Evolutionary conservation across 2,797 vertebrate species (phyloP).

Genomic region (Anabacerthia variegaticeps): DNA sequence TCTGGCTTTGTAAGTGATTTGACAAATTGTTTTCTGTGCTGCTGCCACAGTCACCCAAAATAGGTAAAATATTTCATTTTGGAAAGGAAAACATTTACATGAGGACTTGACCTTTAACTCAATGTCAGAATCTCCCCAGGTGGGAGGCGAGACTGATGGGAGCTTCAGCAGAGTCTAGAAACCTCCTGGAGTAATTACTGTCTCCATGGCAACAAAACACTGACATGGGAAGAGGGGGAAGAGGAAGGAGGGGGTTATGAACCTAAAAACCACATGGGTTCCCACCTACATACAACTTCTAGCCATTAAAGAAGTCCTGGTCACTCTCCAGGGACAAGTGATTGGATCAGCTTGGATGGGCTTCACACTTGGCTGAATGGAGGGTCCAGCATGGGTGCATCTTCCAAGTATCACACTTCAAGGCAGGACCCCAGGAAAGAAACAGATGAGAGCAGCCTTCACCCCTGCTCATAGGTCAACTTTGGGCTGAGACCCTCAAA

Average conservation of each 20-base stretch:
- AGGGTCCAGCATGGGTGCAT: neutral
- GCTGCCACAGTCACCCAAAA: constrained; percentile 66
- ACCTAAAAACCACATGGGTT: neutral
- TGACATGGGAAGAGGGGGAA: neutral
- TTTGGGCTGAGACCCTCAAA: neutral
- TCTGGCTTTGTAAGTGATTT: constrained; percentile 69
- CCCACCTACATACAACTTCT: neutral
- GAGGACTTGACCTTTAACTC: constrained; percentile 75
- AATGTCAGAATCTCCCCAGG: constrained; percentile 74
- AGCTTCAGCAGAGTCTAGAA: constrained; percentile 66
- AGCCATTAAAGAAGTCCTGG: neutral
- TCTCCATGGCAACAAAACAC: constrained; percentile 72
- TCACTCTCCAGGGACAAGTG: neutral
- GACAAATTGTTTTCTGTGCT: constrained; percentile 74
- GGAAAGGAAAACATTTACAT: constrained; percentile 74
- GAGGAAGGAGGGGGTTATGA: neutral
- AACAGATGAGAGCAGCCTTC: neutral
- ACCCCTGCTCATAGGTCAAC: neutral
- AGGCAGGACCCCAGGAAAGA: neutral
- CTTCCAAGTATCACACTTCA: neutral
- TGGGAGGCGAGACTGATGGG: constrained; percentile 61
- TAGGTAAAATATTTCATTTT: constrained; percentile 77
- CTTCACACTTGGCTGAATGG: neutral
- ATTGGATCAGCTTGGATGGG: neutral
- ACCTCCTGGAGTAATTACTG: constrained; percentile 70